These are phyloP conservation scores for Ciconia maguari DNA, from an alignment of 2,113 vertebrate genomes.

Conservation along the genomic window DNA sequence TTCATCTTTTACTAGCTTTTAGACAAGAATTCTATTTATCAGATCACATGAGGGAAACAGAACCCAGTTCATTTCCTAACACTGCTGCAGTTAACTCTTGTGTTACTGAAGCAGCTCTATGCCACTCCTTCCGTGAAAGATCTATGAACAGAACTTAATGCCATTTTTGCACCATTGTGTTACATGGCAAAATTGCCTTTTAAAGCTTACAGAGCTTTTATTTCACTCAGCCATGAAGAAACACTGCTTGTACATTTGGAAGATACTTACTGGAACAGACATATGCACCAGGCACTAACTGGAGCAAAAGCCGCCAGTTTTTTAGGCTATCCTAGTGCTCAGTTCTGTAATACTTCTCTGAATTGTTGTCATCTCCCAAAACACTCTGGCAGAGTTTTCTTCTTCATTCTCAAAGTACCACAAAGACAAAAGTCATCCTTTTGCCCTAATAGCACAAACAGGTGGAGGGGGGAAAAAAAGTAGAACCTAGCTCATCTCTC, in stretches of 20 bases:
- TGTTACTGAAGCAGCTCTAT: not conserved
- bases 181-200: not conserved
- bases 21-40: not conserved
- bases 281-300: not conserved
- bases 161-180: not conserved
- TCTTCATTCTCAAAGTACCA: not conserved
- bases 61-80: not conserved
- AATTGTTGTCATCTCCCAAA: not conserved
- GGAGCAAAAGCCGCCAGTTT: not conserved
- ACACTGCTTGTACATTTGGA: not conserved
- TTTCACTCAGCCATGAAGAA: constrained; percentile 6
- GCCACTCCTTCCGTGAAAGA: not conserved
- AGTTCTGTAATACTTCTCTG: not conserved
- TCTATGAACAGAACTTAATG: not conserved
- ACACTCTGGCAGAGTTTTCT: not conserved
- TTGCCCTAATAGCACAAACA: not conserved
- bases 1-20: not conserved
- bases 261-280: not conserved
- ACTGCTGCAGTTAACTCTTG: not conserved
- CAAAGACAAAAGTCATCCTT: not conserved
- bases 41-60: not conserved
- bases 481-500: not conserved
- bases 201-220: not conserved
- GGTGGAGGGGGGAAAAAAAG: not conserved
- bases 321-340: not conserved